phyloP scores from a whole-genome alignment of 2,888 invertebrate species.

The Lagria hirta region DNA sequence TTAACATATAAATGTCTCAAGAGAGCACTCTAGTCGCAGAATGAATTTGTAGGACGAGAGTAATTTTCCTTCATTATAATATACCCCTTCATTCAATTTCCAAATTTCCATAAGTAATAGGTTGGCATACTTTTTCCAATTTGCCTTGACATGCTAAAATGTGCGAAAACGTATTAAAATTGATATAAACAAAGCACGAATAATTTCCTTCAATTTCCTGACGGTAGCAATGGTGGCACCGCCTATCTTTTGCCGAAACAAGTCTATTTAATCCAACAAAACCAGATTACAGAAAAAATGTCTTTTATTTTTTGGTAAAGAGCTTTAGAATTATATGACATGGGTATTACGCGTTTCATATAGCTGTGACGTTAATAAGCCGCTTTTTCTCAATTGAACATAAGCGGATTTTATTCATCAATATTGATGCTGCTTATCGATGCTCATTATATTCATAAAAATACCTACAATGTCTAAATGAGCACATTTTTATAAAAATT shows the following conservation, averaged over 20 bases:
- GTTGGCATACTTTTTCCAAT: conserved; percentile 25
- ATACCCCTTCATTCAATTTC: conserved; percentile 19
- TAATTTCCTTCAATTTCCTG: conserved; percentile 32
- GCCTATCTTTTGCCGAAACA: conserved; percentile 19
- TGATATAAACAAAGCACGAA: conserved; percentile 28
- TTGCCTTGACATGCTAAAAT: conserved; percentile 10
- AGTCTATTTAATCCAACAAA: conserved; percentile 22
- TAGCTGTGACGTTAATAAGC: too few relatives aligned
- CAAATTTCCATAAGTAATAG: conserved; percentile 22
- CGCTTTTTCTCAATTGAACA: too few relatives aligned
- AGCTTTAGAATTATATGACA: too few relatives aligned
- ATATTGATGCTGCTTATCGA: too few relatives aligned
- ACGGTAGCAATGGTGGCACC: conserved; percentile 11
- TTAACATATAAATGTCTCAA: conserved; percentile 26
- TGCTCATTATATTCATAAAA: too few relatives aligned
- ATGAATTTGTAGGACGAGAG: conserved; percentile 20
- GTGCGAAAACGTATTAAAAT: conserved; percentile 20
- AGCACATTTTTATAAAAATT: too few relatives aligned
- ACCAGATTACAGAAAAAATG: conserved; percentile 10
- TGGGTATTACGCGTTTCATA: too few relatives aligned
- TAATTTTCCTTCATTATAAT: conserved; percentile 23
- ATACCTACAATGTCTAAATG: too few relatives aligned
- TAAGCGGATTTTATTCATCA: too few relatives aligned
- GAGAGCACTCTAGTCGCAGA: conserved; percentile 4
- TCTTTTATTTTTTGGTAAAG: too few relatives aligned